These are phyloP conservation scores for Steatocranus sp. DNA, from an alignment of 2,797 vertebrate species.

Conservation along the genomic window DNA sequence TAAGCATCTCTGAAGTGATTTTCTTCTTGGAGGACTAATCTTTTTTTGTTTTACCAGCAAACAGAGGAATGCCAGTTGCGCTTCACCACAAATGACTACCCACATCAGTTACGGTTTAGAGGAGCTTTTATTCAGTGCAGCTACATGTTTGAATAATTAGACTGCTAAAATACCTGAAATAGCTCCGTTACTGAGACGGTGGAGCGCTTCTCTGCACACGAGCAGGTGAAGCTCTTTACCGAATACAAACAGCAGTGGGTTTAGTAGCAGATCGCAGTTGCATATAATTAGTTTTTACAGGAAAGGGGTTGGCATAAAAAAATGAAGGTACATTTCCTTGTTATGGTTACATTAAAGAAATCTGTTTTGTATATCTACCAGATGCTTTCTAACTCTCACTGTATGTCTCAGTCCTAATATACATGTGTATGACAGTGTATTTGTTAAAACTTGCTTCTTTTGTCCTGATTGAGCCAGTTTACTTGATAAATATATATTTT, in stretches of 20 bases:
- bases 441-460: neutral
- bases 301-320: neutral
- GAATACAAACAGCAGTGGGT: neutral
- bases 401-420: neutral
- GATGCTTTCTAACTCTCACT: neutral
- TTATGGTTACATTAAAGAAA: neutral
- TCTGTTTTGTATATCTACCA: neutral
- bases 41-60: conserved; percentile 24
- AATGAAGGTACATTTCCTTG: neutral
- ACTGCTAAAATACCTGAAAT: conserved; percentile 64
- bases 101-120: conserved; percentile 66
- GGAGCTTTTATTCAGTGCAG: conserved; percentile 38
- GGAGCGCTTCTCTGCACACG: neutral
- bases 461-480: neutral
- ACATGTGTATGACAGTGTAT: neutral
- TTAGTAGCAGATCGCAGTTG: neutral
- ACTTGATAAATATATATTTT: neutral
- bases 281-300: neutral
- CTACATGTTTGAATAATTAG: conserved; percentile 71
- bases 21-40: conserved; percentile 15
- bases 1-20: conserved; percentile 6
- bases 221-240: conserved; percentile 38
- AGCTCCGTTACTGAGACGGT: conserved; percentile 27
- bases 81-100: conserved; percentile 40
- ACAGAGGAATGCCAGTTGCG: conserved; percentile 44